These are phyloP conservation scores for Probosciger aterrimus DNA, from an alignment of 2,113 vertebrate species.

Conservation along the genomic window DNA sequence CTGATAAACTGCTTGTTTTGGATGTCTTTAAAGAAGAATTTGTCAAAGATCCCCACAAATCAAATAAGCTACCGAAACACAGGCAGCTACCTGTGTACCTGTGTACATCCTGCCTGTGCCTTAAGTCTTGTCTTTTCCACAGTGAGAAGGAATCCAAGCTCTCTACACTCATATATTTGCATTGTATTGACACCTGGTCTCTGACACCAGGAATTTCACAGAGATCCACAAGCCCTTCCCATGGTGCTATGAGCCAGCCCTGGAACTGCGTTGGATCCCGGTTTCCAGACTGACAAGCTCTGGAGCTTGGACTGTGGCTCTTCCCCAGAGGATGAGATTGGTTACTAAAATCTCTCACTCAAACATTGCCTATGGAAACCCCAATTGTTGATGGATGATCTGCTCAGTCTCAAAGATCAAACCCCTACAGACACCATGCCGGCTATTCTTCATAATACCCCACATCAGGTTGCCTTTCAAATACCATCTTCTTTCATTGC, in stretches of 20 bases:
- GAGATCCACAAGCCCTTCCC: neutral
- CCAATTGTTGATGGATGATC: neutral
- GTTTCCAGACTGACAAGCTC: neutral
- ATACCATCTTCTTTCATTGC: neutral
- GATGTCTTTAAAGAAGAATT: neutral
- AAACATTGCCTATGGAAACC: neutral
- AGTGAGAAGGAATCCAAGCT: neutral
- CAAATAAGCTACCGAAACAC: neutral
- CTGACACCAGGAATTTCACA: neutral
- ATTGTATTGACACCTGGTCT: neutral
- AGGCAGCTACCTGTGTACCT: neutral
- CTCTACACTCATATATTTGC: neutral
- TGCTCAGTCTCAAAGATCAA: neutral
- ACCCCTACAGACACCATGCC: neutral
- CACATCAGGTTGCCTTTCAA: neutral
- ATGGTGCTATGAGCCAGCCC: rapidly evolving
- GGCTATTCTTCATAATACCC: neutral
- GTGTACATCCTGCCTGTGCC: neutral
- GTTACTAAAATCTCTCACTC: neutral
- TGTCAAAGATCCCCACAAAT: neutral
- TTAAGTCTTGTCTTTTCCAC: neutral
- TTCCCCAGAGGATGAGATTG: rapidly evolving
- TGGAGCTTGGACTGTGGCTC: neutral
- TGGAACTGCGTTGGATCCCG: neutral
- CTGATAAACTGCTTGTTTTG: neutral